Percentiles rank a stretch among this genome's conserved stretches.
phyloP scores from a whole-genome alignment of 2,113 vertebrate species.

The Colinus virginianus region DNA sequence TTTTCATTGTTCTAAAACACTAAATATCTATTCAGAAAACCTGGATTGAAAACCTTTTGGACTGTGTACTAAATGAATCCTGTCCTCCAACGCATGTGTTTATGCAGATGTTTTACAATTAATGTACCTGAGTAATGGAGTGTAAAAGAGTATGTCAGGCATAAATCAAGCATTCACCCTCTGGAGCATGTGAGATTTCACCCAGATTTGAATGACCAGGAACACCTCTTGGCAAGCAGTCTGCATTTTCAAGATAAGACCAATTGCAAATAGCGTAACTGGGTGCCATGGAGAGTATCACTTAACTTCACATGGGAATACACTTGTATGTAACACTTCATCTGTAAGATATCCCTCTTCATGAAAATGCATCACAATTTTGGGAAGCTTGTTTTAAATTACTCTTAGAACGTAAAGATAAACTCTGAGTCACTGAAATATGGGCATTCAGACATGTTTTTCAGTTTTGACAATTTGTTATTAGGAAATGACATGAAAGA shows the following conservation, averaged over 20 bases:
- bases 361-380: background rate
- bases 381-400: background rate
- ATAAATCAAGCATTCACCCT: conserved; percentile 1
- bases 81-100: background rate
- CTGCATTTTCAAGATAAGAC: background rate
- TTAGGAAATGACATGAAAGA: background rate
- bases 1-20: background rate
- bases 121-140: background rate
- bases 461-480: background rate
- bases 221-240: background rate
- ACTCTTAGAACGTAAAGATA: conserved; percentile 1
- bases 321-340: background rate
- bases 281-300: background rate
- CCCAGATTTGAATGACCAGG: background rate
- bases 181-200: background rate
- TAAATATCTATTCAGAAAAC: conserved; percentile 1
- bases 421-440: background rate
- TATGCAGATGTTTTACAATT: background rate
- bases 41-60: background rate
- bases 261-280: background rate
- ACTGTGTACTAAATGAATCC: background rate
- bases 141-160: background rate
- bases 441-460: background rate
- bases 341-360: conserved; percentile 14
- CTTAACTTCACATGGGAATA: background rate